Conservation (phyloP, 2,797 vertebrate species). For the Sciurus vulgaris region DNA sequence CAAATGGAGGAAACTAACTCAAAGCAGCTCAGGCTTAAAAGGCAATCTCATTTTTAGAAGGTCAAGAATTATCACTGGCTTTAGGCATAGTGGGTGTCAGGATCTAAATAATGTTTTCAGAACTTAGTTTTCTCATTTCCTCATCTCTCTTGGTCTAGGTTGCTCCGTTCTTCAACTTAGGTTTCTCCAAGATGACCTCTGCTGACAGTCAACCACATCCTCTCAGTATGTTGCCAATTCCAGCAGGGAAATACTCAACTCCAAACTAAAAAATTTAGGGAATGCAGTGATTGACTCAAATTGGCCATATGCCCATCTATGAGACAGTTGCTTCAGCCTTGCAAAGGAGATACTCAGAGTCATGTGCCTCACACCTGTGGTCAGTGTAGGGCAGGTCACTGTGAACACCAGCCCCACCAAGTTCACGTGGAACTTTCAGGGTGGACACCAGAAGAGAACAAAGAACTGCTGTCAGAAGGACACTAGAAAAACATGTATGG, state of each 20-base stretch:
- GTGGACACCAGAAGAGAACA: not conserved
- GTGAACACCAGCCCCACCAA: not conserved
- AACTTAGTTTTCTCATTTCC: not conserved
- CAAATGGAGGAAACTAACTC: slow-evolving; percentile 20
- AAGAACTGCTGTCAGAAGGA: not conserved
- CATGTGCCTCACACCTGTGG: not conserved
- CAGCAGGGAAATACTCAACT: not conserved
- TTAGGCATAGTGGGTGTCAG: not conserved
- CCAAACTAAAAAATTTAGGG: not conserved
- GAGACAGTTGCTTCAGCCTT: not conserved
- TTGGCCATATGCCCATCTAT: not conserved
- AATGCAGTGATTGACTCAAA: not conserved
- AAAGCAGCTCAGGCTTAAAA: not conserved
- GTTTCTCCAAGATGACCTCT: not conserved
- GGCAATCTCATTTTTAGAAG: not conserved
- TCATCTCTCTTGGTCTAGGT: not conserved
- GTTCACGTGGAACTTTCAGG: not conserved
- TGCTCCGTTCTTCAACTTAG: slow-evolving; percentile 8
- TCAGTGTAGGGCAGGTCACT: not conserved
- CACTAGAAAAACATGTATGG: not conserved
- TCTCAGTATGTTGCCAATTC: not conserved
- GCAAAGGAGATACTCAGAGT: not conserved
- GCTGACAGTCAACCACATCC: not conserved
- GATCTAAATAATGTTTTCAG: not conserved
- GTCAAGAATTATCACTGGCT: not conserved